Evolutionary conservation across 2,797 vertebrate genomes (phyloP), one percentile per base, ranked within the genome.

Genomic region (Ctenochaetus hawaiiensis): DNA sequence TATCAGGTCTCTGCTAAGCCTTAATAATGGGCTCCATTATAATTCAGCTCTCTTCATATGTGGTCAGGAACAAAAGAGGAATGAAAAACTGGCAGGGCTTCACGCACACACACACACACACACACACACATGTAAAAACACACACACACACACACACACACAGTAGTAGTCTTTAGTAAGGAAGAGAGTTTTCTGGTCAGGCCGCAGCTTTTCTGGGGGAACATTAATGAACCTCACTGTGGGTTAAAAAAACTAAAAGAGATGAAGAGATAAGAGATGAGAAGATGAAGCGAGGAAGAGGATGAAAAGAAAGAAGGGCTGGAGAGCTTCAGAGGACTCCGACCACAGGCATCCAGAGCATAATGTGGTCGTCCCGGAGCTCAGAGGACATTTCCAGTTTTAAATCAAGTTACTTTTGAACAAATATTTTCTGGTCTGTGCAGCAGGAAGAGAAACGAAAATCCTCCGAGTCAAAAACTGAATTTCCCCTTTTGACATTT

Each of bases 11-110:
- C 52, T 71, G 52, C 64, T 67, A 45, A 81, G 54, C 68, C 14
- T 66, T 75, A 72, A 80, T 87, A 85, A 83, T 80, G 68, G 80
- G 41, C 53, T 67, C 67, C 61, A 76, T 77, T 79, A 84, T 78
- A 70, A 79, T 68, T 82, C 69, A 60, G 51, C 62, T 69, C 77
- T 82, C 67, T 81, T 86, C 66, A 81, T 67, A 80, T 86, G 87
- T 87, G 85, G 89, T 84, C 23, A 58, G 44, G 30, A 83, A 67
- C n/a, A 44, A 58, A 68, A 61, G 47, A 54, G 22, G 34, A 82
- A 79, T 57, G 67, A 81, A 51, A 47, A 20, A 8, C 67, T 84
- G 80, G 76, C 73, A 71, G 53, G 2, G 49, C 72, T 66, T 58
- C 53, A 43, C 12, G 16, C 37, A 60, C 57, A 43, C 57, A 22